These are phyloP conservation scores for human (Homo sapiens) DNA, from an alignment of 2,113 vertebrate species.

Conservation along the genomic window GRCh38 chr1:199620501-199621000, in stretches of 20 bases:
- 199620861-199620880: background rate
- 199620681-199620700: background rate
- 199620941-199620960: background rate
- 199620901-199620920: background rate
- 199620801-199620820: background rate
- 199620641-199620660: background rate
- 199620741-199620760: background rate
- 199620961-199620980: background rate
- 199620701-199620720: background rate
- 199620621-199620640: background rate
- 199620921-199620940: background rate
- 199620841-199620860: background rate
- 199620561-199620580: background rate
- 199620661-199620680: background rate
- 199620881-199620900: background rate
- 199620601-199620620: background rate
- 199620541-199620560: background rate
- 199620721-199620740: background rate
- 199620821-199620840: background rate
- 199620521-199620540: background rate
- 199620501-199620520: background rate
- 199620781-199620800: background rate
- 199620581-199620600: background rate
- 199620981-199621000: background rate
- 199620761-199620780: background rate